Evolutionary conservation across 2,888 invertebrate genomes (phyloP).

Genomic region (Phania funesta): DNA sequence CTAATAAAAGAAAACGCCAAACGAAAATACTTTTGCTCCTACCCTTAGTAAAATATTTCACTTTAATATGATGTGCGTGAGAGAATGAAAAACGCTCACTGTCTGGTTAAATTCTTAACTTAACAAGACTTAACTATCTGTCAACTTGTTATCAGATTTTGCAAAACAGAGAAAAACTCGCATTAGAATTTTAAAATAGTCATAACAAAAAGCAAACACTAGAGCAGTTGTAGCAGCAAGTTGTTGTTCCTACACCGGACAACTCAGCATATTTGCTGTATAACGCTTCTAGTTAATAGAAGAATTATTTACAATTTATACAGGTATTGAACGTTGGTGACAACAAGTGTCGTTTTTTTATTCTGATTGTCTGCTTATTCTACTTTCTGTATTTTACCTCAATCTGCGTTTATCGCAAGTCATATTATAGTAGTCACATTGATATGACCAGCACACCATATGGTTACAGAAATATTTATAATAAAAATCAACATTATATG

Average conservation of each 20-base stretch:
- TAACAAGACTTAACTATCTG: slow-evolving; percentile 68
- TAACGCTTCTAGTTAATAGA: slow-evolving; percentile 49
- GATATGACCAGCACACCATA: slow-evolving; percentile 56
- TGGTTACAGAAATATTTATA: slow-evolving; percentile 24
- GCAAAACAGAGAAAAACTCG: slow-evolving; percentile 31
- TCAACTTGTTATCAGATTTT: slow-evolving; percentile 65
- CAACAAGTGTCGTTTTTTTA: slow-evolving; percentile 64
- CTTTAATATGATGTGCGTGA: slow-evolving; percentile 46
- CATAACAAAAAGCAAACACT: slow-evolving; percentile 21
- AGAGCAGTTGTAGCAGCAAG: not conserved
- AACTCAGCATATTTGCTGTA: slow-evolving; percentile 4
- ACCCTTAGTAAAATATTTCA: slow-evolving; percentile 28
- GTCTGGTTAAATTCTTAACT: slow-evolving; percentile 64
- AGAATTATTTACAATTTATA: slow-evolving; percentile 48
- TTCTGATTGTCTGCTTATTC: slow-evolving; percentile 3
- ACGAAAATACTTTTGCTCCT: slow-evolving; percentile 14
- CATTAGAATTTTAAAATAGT: slow-evolving; percentile 67
- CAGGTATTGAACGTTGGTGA: slow-evolving; percentile 54
- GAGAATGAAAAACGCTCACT: slow-evolving; percentile 37
- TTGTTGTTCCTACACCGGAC: slow-evolving; percentile 13
- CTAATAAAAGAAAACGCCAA: too few relatives aligned
- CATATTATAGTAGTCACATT: slow-evolving; percentile 61
- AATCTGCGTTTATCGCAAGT: slow-evolving; percentile 57
- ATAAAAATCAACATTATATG: slow-evolving; percentile 21
- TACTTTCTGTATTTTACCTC: slow-evolving; percentile 25